A percentile compares a stretch with the other conserved stretches of the same genome.
These are phyloP conservation scores for Scaptodrosophila latifasciaeformis DNA, from an alignment of 2,888 invertebrate species.

Conservation along the genomic window DNA sequence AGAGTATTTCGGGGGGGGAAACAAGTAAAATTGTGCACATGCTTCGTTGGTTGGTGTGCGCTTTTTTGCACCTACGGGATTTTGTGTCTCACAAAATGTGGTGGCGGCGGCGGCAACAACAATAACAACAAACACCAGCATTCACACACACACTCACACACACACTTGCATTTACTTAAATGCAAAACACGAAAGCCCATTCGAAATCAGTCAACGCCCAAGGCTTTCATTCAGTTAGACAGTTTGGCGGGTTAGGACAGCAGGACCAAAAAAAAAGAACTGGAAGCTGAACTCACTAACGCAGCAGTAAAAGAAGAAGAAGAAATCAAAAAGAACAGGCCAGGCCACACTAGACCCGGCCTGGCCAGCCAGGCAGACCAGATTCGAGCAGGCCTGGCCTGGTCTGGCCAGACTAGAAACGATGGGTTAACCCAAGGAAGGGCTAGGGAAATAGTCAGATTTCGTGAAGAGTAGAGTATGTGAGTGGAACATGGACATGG, in stretches of 20 bases:
- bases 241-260: conserved; percentile 8
- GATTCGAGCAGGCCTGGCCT: too few relatives aligned
- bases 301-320: too few relatives aligned
- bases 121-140: neutral
- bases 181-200: conserved; percentile 60
- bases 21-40: conserved; percentile 52
- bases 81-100: conserved; percentile 28
- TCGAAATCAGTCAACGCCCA: conserved; percentile 64
- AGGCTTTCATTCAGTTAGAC: conserved; percentile 66
- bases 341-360: too few relatives aligned
- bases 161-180: conserved; percentile 6
- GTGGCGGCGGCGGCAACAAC: neutral
- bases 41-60: conserved; percentile 60
- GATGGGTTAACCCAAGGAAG: too few relatives aligned
- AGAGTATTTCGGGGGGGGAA: conserved; percentile 16
- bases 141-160: conserved; percentile 5
- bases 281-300: conserved; percentile 10
- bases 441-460: too few relatives aligned
- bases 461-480: too few relatives aligned
- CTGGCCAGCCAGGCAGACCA: too few relatives aligned
- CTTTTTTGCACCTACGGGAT: conserved; percentile 65
- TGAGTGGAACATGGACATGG: too few relatives aligned
- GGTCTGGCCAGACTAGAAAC: too few relatives aligned
- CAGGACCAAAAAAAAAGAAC: conserved; percentile 19
- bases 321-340: too few relatives aligned